Evolutionary conservation across 2,888 invertebrate genomes (phyloP), one percentile per base, ranked within the genome.

Genomic region (Nemapogon koenigi): DNA sequence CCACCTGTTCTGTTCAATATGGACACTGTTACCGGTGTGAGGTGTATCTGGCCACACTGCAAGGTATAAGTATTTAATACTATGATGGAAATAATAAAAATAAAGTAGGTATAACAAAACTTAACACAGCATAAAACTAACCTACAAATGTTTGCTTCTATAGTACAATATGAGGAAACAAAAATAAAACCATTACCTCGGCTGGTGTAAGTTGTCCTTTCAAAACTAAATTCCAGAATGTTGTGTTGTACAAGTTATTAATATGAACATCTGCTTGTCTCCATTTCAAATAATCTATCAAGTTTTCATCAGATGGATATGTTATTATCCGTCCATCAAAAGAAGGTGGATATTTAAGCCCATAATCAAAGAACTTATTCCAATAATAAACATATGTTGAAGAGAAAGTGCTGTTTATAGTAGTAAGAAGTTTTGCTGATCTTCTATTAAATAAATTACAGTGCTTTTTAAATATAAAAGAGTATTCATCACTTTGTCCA

Each of bases 401-500:
- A 3, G 94, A 83, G 67, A 98, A 98, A 47, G 94, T 81, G 52
- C 95, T 96, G 44, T 89, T 91, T 0, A 97, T 85, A 45, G 90
- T 90, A 1, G 94, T 90, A 49, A 93, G 81, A 15, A 97, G 75
- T 73, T 97, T 97, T 16, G 89, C 84, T 16, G 84, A 84, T 54
- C 97, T 76, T 36, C 97, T 81, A 51, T 94, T 94, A 54, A 91
- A 96, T 1, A 91, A 62, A 16, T 75, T 67, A 0, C 89, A 83
- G 59, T 91, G 83, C 73, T 90, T 90, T 40, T 88, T 85, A 45
- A 95, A 87, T 10, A 95, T 81, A 70, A 98, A 98, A 16, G 96
- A 97, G 62, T 90, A 98, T 64, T 98, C 97, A 65, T 98, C 98
- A 68, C 97, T 97, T 68, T 97, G 95, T 4, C 97, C 98, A 66